Base-by-base conservation (phyloP, 2,888 invertebrate genomes). In the Dioctria linearis region DNA sequence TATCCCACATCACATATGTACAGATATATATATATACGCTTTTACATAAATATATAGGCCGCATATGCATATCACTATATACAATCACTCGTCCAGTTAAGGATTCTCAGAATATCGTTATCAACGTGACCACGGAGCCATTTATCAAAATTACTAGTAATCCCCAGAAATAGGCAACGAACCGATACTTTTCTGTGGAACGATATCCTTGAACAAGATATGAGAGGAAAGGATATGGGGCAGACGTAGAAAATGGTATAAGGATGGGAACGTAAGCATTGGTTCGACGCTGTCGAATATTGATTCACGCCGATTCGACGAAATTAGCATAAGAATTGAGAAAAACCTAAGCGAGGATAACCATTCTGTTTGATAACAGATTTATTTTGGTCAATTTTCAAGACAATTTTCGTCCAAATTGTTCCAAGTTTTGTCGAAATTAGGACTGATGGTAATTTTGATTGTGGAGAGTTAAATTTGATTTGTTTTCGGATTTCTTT, bases 111-210 rank as follows among this genome's bases (percentile, higher is more conserved):
- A 76, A 76, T 63, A 76, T 76, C 76, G 76, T 76, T 76, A 76
- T 76, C 76, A 63, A 63, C 63, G 76, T 49, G 63, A 66, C 63
- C 78, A 54, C 54, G 57, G 49, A 67, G 66, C 78, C 78, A 78
- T 78, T 78, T 78, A 66, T 78, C 78, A 78, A 78, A 78, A 78
- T 78, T 78, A 78, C 66, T 57, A 67, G 78, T 78, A 78, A 78
- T 78, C 78, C 78, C 78, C 40, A 39, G 76, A 49, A 76, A 76
- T 76, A 76, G 76, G 76, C 76, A 76, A 46, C 76, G 40, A 76
- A 76, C 37, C 63, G 76, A 76, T 76, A 76, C 76, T 76, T 40
- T 49, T 63, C 76, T 37, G 39, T 57, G 76, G 49, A 49, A 37
- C 63, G 61, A 76, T 76, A 76, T 76, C 46, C 37, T 63, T 76